Evolutionary conservation across 92 coral and sea anemone species (phyloP).

Genomic region (Isaurus tuberculatus): DNA sequence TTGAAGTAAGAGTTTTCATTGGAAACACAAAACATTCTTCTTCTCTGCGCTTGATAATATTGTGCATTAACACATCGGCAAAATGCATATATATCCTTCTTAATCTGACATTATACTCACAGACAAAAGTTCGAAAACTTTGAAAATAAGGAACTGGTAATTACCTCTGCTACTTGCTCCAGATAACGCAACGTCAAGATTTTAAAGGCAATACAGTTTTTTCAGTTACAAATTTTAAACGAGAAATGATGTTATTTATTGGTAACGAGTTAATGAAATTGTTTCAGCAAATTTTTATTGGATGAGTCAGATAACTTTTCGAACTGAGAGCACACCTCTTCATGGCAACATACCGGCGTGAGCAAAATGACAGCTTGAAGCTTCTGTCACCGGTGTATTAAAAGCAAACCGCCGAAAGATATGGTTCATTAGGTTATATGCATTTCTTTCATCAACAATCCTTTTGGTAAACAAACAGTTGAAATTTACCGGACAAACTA

Average conservation of each 20-base stretch:
- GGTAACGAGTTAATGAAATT: not conserved
- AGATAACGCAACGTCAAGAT: not conserved
- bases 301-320: slow-evolving; percentile 21
- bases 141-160: not conserved
- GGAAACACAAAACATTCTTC: not conserved
- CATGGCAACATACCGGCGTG: not conserved
- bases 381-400: slow-evolving; percentile 8
- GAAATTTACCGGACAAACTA: not conserved
- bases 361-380: slow-evolving; percentile 24
- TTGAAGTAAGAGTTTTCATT: slow-evolving; percentile 17
- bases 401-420: slow-evolving; percentile 31
- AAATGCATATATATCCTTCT: not conserved
- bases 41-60: not conserved
- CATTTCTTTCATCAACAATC: slow-evolving; percentile 42
- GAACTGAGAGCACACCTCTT: not conserved
- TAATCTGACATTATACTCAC: not conserved
- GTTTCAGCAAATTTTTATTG: slow-evolving; percentile 20
- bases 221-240: not conserved
- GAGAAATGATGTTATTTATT: not conserved
- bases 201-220: not conserved
- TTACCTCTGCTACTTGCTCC: not conserved
- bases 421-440: slow-evolving; percentile 29
- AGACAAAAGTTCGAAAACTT: slow-evolving; percentile 25
- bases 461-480: slow-evolving; percentile 44
- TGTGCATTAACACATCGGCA: not conserved